These are phyloP conservation scores for Silurus asotus DNA, from an alignment of 2,113 vertebrate species.

Conservation along the genomic window DNA sequence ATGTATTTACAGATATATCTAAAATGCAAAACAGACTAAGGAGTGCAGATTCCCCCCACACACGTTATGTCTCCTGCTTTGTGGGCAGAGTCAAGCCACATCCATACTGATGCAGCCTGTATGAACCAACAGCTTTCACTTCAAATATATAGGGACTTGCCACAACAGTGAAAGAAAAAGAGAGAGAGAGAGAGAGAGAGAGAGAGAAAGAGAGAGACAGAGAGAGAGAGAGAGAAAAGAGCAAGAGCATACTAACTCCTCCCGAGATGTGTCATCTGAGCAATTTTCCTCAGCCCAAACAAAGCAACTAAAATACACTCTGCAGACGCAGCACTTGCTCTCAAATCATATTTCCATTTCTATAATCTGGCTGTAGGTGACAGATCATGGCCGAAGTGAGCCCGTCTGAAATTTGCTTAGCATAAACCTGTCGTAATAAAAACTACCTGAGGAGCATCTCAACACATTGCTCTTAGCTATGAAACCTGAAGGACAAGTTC, in stretches of 20 bases:
- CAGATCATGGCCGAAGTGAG: background rate
- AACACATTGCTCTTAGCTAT: background rate
- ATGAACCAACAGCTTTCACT: constrained; percentile 58
- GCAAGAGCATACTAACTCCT: background rate
- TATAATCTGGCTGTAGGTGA: background rate
- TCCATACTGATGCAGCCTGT: constrained; percentile 54
- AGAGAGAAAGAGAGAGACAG: background rate
- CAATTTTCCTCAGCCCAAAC: background rate
- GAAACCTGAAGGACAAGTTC: background rate
- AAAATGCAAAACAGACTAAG: background rate
- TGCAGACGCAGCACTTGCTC: background rate
- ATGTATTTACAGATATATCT: background rate
- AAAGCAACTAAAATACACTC: background rate
- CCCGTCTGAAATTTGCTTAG: background rate
- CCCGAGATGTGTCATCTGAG: background rate
- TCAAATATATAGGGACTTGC: constrained; percentile 57
- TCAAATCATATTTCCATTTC: background rate
- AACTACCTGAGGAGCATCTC: background rate
- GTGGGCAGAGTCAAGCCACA: constrained; percentile 49
- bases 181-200: background rate
- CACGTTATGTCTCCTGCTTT: constrained; percentile 29
- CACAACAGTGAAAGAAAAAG: background rate
- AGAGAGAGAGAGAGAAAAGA: background rate
- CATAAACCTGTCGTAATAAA: background rate
- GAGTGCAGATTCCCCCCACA: constrained; percentile 3